phyloP scores from a whole-genome alignment of 2,113 vertebrate species.

The Oryzias celebensis region DNA sequence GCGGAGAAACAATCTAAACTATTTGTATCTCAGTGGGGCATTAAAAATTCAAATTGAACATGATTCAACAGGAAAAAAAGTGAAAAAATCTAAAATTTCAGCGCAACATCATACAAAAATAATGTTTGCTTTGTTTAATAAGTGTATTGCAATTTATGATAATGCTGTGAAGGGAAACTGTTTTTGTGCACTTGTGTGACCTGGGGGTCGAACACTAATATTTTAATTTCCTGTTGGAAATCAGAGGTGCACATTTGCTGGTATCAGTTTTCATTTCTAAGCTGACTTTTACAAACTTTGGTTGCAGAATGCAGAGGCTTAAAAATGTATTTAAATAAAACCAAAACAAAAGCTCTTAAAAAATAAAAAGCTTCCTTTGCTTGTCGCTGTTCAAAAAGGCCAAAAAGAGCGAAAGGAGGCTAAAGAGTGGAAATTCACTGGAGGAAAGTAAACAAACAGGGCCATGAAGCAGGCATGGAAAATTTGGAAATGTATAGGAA shows the following conservation, averaged over 20 bases:
- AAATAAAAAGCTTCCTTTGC: slow-evolving; percentile 1
- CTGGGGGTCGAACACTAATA: slow-evolving; percentile 16
- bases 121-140: neutral
- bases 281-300: too few species aligned
- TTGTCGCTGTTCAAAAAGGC: slow-evolving; percentile 26
- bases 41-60: slow-evolving; percentile 18
- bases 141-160: slow-evolving; percentile 2
- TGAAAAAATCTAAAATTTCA: neutral
- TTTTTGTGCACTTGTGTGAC: slow-evolving; percentile 24
- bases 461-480: slow-evolving; percentile 20
- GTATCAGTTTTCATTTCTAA: too few species aligned
- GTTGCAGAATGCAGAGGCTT: too few species aligned
- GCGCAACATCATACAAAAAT: neutral
- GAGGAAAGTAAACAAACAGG: slow-evolving; percentile 47
- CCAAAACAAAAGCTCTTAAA: too few species aligned
- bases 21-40: slow-evolving; percentile 36
- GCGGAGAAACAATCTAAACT: slow-evolving; percentile 43
- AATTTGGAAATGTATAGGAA: slow-evolving; percentile 33
- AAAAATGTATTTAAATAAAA: too few species aligned
- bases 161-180: slow-evolving; percentile 23
- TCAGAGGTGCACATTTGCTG: slow-evolving; percentile 6
- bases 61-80: neutral
- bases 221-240: slow-evolving; percentile 50
- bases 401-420: slow-evolving; percentile 21
- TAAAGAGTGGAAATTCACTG: slow-evolving; percentile 38